Evolutionary conservation across 2,888 invertebrate genomes (phyloP).

Genomic region (Macrophya alboannulata): DNA sequence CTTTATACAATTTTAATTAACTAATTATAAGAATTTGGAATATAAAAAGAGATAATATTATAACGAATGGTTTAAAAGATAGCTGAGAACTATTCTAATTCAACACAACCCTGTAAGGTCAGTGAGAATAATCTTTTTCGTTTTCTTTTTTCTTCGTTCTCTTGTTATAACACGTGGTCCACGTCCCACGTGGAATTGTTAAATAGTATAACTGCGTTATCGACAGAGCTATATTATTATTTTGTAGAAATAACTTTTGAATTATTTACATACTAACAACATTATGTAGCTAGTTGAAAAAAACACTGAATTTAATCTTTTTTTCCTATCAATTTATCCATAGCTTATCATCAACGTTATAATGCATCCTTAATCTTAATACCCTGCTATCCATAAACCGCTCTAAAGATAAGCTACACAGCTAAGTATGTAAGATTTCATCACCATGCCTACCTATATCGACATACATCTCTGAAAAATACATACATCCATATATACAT

Average conservation of each 20-base stretch:
- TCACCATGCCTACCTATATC: neutral
- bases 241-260: neutral
- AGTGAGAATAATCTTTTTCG: neutral
- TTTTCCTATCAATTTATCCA: neutral
- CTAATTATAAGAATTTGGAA: neutral
- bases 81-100: slow-evolving; percentile 1
- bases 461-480: too few relatives aligned
- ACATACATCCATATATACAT: neutral
- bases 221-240: neutral
- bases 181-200: neutral
- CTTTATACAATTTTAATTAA: neutral
- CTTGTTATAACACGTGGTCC: neutral
- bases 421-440: neutral
- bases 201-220: neutral
- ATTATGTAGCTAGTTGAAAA: neutral
- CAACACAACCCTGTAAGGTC: slow-evolving; percentile 13
- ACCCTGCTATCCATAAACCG: neutral
- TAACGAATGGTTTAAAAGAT: neutral
- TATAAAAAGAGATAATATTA: neutral
- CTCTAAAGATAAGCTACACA: slow-evolving; percentile 12
- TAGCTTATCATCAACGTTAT: neutral
- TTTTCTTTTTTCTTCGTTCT: neutral
- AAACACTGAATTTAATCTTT: neutral
- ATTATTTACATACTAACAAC: neutral
- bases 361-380: neutral